Evolutionary conservation across 2,113 vertebrate genomes (phyloP).

Genomic region (Xiphias gladius): DNA sequence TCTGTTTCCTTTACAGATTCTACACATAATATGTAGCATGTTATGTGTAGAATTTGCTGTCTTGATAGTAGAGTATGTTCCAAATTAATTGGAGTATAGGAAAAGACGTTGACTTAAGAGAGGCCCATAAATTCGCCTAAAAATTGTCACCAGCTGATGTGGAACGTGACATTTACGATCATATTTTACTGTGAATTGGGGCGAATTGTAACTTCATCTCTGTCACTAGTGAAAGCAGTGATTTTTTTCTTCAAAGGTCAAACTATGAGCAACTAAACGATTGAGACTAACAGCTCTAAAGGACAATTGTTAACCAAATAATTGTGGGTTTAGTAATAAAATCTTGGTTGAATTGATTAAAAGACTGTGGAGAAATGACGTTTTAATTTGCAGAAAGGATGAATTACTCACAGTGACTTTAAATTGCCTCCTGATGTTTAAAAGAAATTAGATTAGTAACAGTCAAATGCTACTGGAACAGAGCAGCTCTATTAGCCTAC

Average conservation of each 20-base stretch:
- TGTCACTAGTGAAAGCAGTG: too few relatives aligned
- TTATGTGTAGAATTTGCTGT: too few relatives aligned
- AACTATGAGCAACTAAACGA: too few relatives aligned
- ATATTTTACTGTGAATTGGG: neutral
- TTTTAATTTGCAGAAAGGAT: neutral
- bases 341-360: neutral
- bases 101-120: neutral
- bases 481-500: neutral
- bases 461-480: too few relatives aligned
- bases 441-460: neutral
- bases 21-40: too few relatives aligned
- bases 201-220: too few relatives aligned
- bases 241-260: too few relatives aligned
- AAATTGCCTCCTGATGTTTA: neutral
- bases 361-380: neutral
- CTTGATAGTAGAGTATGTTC: neutral
- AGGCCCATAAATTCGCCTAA: neutral
- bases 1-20: too few relatives aligned
- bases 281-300: too few relatives aligned
- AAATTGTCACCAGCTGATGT: neutral
- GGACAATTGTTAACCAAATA: too few relatives aligned
- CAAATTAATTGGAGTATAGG: neutral
- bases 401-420: neutral
- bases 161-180: neutral
- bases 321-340: neutral